Percentiles rank a stretch among this genome's conserved stretches.
These are phyloP conservation scores for Erpobdella octoculata DNA, from an alignment of 2,888 invertebrate species.

Conservation along the genomic window DNA sequence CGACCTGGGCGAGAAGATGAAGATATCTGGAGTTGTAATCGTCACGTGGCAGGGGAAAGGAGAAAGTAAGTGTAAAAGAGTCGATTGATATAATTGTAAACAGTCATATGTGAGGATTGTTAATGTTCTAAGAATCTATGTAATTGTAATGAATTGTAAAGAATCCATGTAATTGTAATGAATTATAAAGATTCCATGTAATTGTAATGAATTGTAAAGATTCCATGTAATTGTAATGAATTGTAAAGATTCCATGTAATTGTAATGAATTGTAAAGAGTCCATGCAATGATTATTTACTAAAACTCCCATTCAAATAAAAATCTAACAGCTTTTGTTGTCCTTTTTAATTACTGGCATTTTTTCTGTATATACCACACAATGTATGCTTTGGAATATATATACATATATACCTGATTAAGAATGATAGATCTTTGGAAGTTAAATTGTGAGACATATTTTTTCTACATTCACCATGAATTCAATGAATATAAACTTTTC, in stretches of 20 bases:
- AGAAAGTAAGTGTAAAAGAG: slow-evolving; percentile 31
- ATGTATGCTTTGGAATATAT: not conserved
- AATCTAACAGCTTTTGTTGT: too few relatives aligned
- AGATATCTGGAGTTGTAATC: slow-evolving; percentile 54
- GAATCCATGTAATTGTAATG: not conserved
- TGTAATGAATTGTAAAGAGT: not conserved
- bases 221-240: not conserved
- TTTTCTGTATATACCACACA: too few relatives aligned
- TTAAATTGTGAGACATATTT: too few relatives aligned
- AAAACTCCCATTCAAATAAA: too few relatives aligned
- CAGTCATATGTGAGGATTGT: not conserved
- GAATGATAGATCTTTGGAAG: too few relatives aligned
- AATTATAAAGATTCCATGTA: not conserved
- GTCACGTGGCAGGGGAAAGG: slow-evolving; percentile 52
- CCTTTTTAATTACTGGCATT: too few relatives aligned
- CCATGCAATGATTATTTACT: too few relatives aligned
- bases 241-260: not conserved
- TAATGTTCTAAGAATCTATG: not conserved
- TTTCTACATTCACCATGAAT: too few relatives aligned
- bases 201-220: not conserved
- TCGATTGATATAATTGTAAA: not conserved
- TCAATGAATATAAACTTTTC: too few relatives aligned
- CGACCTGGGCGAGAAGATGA: slow-evolving; percentile 52
- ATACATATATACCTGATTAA: not conserved
- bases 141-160: not conserved